Conservation (phyloP, 2,797 vertebrate species). For the Epinephelus awoara region DNA sequence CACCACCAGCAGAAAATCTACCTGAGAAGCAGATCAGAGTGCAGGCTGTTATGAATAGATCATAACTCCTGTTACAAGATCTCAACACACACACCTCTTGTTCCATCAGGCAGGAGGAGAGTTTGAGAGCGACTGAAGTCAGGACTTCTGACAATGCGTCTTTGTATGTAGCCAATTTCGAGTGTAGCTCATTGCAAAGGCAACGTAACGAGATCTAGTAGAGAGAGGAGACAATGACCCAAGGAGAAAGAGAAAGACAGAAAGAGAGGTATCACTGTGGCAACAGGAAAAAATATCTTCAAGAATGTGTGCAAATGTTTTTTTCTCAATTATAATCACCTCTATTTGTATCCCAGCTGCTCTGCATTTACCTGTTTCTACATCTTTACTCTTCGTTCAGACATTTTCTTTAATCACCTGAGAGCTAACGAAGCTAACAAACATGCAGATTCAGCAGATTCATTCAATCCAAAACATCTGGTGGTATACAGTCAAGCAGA, state of each 20-base stretch:
- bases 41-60: constrained; percentile 51
- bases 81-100: constrained; percentile 54
- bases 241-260: not conserved
- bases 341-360: not conserved
- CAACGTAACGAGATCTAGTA: constrained; percentile 38
- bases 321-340: not conserved
- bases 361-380: not conserved
- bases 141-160: constrained; percentile 45
- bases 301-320: not conserved
- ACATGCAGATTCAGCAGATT: not conserved
- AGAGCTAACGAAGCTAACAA: not conserved
- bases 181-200: constrained; percentile 45
- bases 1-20: constrained; percentile 43
- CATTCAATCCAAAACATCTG: not conserved
- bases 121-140: constrained; percentile 11
- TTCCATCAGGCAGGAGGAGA: constrained; percentile 35
- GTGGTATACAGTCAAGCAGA: not conserved
- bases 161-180: constrained; percentile 35
- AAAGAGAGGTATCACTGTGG: not conserved
- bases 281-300: not conserved
- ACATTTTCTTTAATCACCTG: not conserved
- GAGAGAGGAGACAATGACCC: constrained; percentile 30
- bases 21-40: constrained; percentile 47
- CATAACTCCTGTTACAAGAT: constrained; percentile 57
- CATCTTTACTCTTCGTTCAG: not conserved